phyloP scores from a whole-genome alignment of 2,888 invertebrate genomes.

The Gisinianus flammeolus region DNA sequence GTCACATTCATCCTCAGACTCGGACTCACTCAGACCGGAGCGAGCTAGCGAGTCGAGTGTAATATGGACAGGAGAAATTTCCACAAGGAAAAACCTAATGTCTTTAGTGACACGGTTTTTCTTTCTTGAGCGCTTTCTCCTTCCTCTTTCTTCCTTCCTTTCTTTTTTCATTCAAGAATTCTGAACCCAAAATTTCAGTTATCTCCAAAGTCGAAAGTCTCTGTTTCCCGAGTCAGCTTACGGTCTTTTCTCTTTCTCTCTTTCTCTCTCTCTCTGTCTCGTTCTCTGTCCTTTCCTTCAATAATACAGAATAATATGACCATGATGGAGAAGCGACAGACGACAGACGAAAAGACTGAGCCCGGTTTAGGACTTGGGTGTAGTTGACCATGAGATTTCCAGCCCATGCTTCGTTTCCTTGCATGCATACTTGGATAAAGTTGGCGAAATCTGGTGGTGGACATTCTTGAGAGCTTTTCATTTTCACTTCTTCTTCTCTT shows the following conservation, averaged over 20 bases:
- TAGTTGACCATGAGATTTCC: slow-evolving; percentile 12
- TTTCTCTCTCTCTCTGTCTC: neutral
- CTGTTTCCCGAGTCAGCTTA: neutral
- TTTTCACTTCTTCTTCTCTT: neutral
- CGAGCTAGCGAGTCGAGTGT: too few relatives aligned
- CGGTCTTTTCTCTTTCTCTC: neutral
- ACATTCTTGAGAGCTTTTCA: slow-evolving; percentile 12
- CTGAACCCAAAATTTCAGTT: too few relatives aligned
- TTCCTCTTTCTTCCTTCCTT: too few relatives aligned
- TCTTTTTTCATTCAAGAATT: too few relatives aligned
- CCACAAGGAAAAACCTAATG: too few relatives aligned
- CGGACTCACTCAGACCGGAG: too few relatives aligned
- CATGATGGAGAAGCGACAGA: neutral
- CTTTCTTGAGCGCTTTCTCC: too few relatives aligned
- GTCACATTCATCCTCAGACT: too few relatives aligned
- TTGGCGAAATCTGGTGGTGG: too few relatives aligned
- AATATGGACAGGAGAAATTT: too few relatives aligned
- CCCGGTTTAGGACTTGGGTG: slow-evolving; percentile 1
- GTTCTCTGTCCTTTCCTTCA: neutral
- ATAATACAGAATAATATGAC: neutral
- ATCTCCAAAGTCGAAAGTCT: neutral
- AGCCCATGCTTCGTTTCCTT: neutral
- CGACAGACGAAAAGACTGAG: neutral
- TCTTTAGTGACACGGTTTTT: too few relatives aligned
- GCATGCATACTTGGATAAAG: too few relatives aligned